phyloP scores from a whole-genome alignment of 2,797 vertebrate species.

The Scyliorhinus canicula region DNA sequence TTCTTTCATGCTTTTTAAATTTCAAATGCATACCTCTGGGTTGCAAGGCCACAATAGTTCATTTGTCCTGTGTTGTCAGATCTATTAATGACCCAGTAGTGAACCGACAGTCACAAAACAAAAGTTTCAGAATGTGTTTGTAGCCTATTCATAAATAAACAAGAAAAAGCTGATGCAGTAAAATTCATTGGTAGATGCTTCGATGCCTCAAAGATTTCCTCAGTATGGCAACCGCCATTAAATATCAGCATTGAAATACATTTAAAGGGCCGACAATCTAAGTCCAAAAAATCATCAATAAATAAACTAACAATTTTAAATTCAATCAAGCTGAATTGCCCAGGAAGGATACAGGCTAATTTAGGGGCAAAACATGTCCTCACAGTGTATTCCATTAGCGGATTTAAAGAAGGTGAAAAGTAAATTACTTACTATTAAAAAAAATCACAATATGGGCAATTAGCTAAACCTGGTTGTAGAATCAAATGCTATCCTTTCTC shows the following conservation, averaged over 20 bases:
- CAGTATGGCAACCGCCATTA: not conserved
- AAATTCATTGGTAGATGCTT: not conserved
- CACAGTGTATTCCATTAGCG: not conserved
- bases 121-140: conserved; percentile 14
- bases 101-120: conserved; percentile 1
- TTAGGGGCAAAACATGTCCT: not conserved
- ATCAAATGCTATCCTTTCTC: not conserved
- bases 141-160: not conserved
- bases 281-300: not conserved
- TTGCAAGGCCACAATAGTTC: not conserved
- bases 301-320: conserved; percentile 10
- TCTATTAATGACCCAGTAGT: not conserved
- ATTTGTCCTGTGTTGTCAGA: not conserved
- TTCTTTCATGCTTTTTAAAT: not conserved
- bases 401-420: not conserved
- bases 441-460: not conserved
- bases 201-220: not conserved
- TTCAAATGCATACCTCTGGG: not conserved
- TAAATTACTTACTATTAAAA: not conserved
- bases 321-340: not conserved
- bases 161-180: not conserved
- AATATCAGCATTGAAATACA: not conserved
- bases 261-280: not conserved
- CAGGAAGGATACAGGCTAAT: not conserved
- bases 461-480: not conserved